Base-by-base conservation (phyloP, 1,140 invertebrate genomes). In the Danaus melanippus region DNA sequence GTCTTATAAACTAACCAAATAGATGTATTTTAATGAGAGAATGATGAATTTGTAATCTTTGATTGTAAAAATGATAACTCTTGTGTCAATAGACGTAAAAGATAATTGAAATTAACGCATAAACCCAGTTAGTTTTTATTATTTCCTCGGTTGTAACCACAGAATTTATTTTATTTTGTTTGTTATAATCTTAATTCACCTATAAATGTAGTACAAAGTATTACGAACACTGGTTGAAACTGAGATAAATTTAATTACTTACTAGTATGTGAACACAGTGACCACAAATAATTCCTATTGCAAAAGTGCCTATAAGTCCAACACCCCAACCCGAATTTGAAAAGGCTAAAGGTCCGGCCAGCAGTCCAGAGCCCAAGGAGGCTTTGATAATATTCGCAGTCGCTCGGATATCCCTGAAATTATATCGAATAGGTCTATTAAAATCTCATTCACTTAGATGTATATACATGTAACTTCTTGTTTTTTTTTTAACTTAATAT, bases 311-410 rank as follows among this genome's bases (percentile, higher is more conserved):
- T 17, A 94, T 67, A 17, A 91, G 82, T 12, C 93, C 93, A 62
- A 95, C 89, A 12, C 92, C 68, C 45, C 96, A 79, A 44, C 96
- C 96, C 47, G 93, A 92, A 76, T 96, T 92, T 53, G 90, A 91
- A 56, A 97, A 92, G 2, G 96, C 95, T 60, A 91, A 88, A 6
- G 96, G 95, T 89, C 97, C 96, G 8, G 96, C 95, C 47, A 97
- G 83, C 50, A 97, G 92, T 0, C 96, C 96, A 0, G 95, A 95
- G 0, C 96, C 96, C 42, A 97, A 85, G 0, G 95, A 96, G 44
- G 93, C 92, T 76, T 96, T 96, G 9, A 96, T 84, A 32, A 96
- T 79, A 79, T 96, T 94, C n/a, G 92, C 89, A 62, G 95, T 87
- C 0, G 94, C 91, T 40, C 93, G 92, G 10, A 89, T 70, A 66